Evolutionary conservation across 2,797 vertebrate species (phyloP).

Genomic region (Brachymystax lenok): DNA sequence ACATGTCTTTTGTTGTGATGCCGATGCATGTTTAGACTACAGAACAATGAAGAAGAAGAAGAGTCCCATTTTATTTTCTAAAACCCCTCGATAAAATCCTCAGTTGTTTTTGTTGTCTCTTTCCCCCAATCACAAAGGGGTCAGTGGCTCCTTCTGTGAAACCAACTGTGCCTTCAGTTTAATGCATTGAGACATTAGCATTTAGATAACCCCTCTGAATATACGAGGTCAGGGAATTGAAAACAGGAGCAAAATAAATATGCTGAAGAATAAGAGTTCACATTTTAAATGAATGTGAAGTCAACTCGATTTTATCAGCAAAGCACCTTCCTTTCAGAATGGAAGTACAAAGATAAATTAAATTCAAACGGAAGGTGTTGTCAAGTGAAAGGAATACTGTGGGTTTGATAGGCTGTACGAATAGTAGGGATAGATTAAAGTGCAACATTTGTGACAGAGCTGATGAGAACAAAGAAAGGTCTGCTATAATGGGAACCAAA

Average conservation of each 20-base stretch:
- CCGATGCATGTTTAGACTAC: conserved; percentile 22
- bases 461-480: conserved; percentile 1
- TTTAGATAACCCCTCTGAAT: conserved; percentile 79
- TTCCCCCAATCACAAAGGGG: conserved; percentile 60
- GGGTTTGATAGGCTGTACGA: not conserved
- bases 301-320: conserved; percentile 42
- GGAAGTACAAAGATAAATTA: not conserved
- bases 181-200: conserved; percentile 79
- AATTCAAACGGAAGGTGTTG: not conserved
- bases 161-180: conserved; percentile 57
- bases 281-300: conserved; percentile 66
- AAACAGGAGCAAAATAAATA: conserved; percentile 67
- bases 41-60: conserved; percentile 21
- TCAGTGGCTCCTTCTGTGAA: conserved; percentile 52
- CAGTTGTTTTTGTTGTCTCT: conserved; percentile 40
- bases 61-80: conserved; percentile 59
- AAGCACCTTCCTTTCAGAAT: conserved; percentile 16
- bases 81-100: conserved; percentile 56
- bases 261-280: conserved; percentile 68
- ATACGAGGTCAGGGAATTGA: conserved; percentile 62
- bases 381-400: not conserved
- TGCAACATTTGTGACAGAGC: conserved; percentile 1
- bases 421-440: not conserved
- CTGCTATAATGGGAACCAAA: not conserved
- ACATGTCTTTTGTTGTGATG: conserved; percentile 54